These are phyloP conservation scores for Phaedon cochleariae DNA, from an alignment of 2,888 invertebrate genomes.

Conservation along the genomic window DNA sequence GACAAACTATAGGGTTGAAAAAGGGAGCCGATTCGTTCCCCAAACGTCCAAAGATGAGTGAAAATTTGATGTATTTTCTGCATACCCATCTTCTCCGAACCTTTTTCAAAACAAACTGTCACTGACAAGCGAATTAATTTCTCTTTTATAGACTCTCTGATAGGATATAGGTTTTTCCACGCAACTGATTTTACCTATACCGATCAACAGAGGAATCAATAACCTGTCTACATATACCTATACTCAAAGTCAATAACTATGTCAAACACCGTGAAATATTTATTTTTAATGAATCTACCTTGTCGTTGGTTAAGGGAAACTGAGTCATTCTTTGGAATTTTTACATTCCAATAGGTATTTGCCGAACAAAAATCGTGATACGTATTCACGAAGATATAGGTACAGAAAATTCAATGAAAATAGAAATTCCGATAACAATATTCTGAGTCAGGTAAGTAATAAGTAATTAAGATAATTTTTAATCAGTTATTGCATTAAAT, in stretches of 20 bases:
- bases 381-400: background rate
- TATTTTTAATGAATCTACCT: slow-evolving; percentile 34
- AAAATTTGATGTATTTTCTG: too few species aligned
- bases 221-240: slow-evolving; percentile 42
- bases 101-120: too few species aligned
- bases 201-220: slow-evolving; percentile 29
- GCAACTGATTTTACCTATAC: slow-evolving; percentile 13
- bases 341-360: slow-evolving; percentile 11
- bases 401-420: slow-evolving; percentile 6
- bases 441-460: background rate
- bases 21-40: too few species aligned
- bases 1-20: too few species aligned
- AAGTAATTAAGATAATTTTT: background rate
- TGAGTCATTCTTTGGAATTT: slow-evolving; percentile 40
- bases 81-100: too few species aligned
- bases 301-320: slow-evolving; percentile 33
- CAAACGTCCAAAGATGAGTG: too few species aligned
- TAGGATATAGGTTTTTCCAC: background rate
- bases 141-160: too few species aligned
- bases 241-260: slow-evolving; percentile 43
- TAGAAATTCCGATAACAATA: slow-evolving; percentile 3
- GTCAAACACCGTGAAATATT: slow-evolving; percentile 41
- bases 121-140: too few species aligned
- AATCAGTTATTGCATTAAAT: background rate
- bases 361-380: slow-evolving; percentile 10